A percentile compares a stretch with the other conserved stretches of the same genome.
Evolutionary conservation across 1,140 invertebrate species (phyloP).

Genomic region (Pseudomyrmex dendroicus): DNA sequence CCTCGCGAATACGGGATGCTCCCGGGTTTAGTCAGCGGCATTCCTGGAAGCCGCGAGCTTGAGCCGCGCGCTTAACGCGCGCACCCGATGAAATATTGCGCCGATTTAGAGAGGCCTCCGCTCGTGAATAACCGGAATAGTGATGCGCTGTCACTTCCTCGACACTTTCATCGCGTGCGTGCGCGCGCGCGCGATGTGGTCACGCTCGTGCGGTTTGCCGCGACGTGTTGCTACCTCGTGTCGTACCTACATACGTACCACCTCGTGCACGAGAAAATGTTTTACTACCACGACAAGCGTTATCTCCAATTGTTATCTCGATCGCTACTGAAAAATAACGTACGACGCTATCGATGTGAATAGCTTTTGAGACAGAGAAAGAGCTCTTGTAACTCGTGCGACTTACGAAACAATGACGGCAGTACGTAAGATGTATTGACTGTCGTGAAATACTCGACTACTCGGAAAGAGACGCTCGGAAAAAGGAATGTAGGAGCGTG

Average conservation of each 20-base stretch:
- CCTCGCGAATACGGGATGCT: conserved; percentile 75
- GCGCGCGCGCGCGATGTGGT: conserved; percentile 8
- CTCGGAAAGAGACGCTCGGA: not conserved
- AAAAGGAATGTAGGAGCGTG: not conserved
- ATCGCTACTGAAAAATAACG: conserved; percentile 36
- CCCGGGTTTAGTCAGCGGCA: conserved; percentile 78
- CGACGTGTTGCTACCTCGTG: not conserved
- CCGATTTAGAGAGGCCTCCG: conserved; percentile 76
- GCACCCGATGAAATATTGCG: conserved; percentile 78
- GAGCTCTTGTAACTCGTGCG: conserved; percentile 13
- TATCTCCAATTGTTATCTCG: conserved; percentile 41
- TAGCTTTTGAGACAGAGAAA: conserved; percentile 1
- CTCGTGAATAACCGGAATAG: conserved; percentile 29
- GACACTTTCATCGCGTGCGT: conserved; percentile 20
- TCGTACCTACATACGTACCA: conserved; percentile 16
- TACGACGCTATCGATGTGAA: conserved; percentile 38
- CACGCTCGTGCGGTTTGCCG: not conserved
- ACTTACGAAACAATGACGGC: conserved; percentile 31
- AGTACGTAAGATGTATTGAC: conserved; percentile 18
- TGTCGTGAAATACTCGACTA: not conserved
- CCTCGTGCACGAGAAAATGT: not conserved
- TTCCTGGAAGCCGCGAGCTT: conserved; percentile 77
- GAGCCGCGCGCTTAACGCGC: conserved; percentile 43
- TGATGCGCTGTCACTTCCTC: conserved; percentile 51
- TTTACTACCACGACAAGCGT: not conserved